Percentiles rank a stretch among this genome's conserved stretches.
Evolutionary conservation across 2,113 vertebrate species (phyloP).

Genomic region (Hippocampus comes): DNA sequence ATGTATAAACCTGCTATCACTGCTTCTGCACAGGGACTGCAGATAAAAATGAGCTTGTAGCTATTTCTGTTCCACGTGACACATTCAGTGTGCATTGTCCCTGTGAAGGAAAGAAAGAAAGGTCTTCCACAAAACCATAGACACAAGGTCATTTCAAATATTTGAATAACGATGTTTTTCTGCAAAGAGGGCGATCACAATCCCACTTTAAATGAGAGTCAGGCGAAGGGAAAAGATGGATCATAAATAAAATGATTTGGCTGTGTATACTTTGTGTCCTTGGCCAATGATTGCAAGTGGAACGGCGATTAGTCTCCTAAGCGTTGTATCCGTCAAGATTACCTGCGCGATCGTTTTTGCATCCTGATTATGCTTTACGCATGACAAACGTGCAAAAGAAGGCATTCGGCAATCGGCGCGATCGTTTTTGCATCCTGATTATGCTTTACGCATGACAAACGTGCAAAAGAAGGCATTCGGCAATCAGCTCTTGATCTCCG

Average conservation of each 20-base stretch:
- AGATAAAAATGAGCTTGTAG: too few relatives aligned
- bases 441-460: constrained; percentile 42
- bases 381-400: constrained; percentile 44
- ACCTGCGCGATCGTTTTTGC: constrained; percentile 32
- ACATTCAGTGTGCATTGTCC: background rate
- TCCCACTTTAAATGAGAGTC: constrained; percentile 1
- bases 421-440: constrained; percentile 28
- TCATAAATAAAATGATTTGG: constrained; percentile 4
- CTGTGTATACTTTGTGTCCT: constrained; percentile 7
- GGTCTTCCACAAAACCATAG: background rate
- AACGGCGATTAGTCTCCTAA: constrained; percentile 51
- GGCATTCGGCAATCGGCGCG: constrained; percentile 59
- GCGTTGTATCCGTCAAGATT: constrained; percentile 47
- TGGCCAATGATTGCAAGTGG: constrained; percentile 35
- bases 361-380: constrained; percentile 32
- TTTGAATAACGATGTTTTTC: background rate
- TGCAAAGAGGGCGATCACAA: background rate
- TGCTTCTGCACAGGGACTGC: too few relatives aligned
- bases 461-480: constrained; percentile 40
- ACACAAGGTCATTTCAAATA: background rate
- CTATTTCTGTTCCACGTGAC: background rate
- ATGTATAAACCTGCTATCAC: too few relatives aligned
- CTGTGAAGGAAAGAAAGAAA: background rate
- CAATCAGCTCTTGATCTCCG: constrained; percentile 61
- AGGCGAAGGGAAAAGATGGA: background rate